A percentile compares a stretch with the other conserved stretches of the same genome.
These are phyloP conservation scores for Anas acuta DNA, from an alignment of 2,797 vertebrate genomes.

Conservation along the genomic window DNA sequence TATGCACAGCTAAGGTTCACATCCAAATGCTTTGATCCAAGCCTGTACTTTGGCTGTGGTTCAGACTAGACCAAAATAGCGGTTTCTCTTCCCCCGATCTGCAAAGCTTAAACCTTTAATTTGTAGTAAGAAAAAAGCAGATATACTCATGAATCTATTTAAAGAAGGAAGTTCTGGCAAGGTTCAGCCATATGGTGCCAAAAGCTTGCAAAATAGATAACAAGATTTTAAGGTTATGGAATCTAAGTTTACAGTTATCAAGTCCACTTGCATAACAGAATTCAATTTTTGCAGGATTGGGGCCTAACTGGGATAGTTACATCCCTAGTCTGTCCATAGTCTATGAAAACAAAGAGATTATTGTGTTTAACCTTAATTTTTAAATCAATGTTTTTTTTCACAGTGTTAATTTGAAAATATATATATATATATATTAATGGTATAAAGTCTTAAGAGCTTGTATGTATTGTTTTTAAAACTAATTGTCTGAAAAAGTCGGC, in stretches of 20 bases:
- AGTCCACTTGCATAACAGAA: not conserved
- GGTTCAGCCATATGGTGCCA: not conserved
- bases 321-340: not conserved
- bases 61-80: not conserved
- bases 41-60: not conserved
- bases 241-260: not conserved
- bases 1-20: not conserved
- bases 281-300: not conserved
- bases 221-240: not conserved
- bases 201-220: not conserved
- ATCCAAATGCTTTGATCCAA: constrained; percentile 7
- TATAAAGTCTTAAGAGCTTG: not conserved
- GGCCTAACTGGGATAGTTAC: not conserved
- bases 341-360: not conserved
- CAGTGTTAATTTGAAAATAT: not conserved
- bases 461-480: not conserved
- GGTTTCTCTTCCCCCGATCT: not conserved
- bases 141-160: not conserved
- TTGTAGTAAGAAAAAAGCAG: not conserved
- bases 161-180: not conserved
- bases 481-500: not conserved
- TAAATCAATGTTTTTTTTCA: not conserved
- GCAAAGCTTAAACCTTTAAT: not conserved
- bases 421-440: not conserved
- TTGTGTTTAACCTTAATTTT: not conserved